A percentile compares a stretch with the other conserved stretches of the same genome.
Evolutionary conservation across 2,797 vertebrate species (phyloP).

Genomic region (Pygocentrus nattereri): DNA sequence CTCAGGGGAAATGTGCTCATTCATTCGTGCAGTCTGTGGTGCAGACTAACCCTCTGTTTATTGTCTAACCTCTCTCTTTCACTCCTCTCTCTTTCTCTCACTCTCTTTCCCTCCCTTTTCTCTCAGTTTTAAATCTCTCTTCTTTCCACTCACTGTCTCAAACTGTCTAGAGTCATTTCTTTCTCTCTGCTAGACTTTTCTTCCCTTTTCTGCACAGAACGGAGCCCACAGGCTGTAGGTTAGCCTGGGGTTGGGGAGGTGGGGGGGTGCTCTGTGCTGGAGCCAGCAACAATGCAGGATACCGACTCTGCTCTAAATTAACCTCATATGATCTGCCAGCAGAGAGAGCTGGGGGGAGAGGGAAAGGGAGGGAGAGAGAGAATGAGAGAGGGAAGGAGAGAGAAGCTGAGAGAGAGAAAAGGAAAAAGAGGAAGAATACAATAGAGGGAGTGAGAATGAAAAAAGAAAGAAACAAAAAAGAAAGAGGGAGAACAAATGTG

Average conservation of each 20-base stretch:
- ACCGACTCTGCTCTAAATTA: slow-evolving; percentile 42
- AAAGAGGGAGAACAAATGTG: neutral
- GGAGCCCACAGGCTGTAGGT: slow-evolving; percentile 3
- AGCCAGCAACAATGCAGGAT: slow-evolving; percentile 2
- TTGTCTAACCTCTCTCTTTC: slow-evolving; percentile 4
- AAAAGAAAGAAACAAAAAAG: no score
- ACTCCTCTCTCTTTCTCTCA: slow-evolving; percentile 5
- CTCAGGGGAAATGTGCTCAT: neutral
- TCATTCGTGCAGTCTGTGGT: neutral
- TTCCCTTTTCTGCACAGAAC: slow-evolving; percentile 2
- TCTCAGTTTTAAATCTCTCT: neutral
- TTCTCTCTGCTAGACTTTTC: neutral
- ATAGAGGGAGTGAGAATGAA: neutral
- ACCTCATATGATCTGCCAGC: slow-evolving; percentile 37
- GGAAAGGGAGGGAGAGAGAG: neutral
- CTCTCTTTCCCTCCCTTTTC: neutral
- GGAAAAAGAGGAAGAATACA: neutral
- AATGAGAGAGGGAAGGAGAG: neutral
- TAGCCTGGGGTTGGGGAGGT: no score
- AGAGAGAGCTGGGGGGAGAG: neutral
- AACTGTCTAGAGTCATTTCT: neutral
- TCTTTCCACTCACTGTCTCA: slow-evolving; percentile 6
- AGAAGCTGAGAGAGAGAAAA: neutral
- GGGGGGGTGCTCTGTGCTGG: neutral
- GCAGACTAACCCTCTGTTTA: neutral